These are phyloP conservation scores for Pangasius macronema DNA, from an alignment of 2,797 vertebrate species.

Conservation along the genomic window DNA sequence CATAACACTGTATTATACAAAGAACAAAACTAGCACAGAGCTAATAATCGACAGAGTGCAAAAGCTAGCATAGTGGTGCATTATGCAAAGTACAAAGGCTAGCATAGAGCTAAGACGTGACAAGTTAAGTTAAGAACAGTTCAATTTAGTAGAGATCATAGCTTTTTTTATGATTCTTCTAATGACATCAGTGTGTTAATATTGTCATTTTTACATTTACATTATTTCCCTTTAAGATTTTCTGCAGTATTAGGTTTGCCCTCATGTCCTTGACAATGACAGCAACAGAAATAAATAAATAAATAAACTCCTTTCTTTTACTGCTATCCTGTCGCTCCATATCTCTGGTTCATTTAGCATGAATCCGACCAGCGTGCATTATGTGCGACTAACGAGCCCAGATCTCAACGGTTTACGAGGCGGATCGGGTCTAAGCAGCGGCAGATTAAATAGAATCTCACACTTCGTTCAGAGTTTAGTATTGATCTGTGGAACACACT, in stretches of 20 bases:
- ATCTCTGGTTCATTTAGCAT: not conserved
- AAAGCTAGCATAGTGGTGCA: not conserved
- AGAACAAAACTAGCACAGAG: not conserved
- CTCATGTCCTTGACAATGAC: not conserved
- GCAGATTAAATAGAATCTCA: constrained; percentile 1
- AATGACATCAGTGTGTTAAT: not conserved
- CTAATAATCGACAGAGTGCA: not conserved
- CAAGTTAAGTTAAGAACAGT: not conserved
- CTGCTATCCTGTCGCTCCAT: not conserved
- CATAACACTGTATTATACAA: not conserved
- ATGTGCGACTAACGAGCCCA: not conserved
- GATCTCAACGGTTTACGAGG: not conserved
- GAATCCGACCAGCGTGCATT: not conserved
- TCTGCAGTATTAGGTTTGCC: not conserved
- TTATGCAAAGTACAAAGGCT: not conserved
- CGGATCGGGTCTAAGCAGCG: not conserved
- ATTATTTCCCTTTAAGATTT: not conserved
- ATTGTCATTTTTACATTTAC: not conserved
- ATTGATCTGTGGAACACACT: not conserved
- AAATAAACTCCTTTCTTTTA: not conserved
- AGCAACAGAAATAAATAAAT: not conserved
- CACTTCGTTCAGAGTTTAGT: not conserved
- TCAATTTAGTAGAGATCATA: not conserved
- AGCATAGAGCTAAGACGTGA: not conserved
- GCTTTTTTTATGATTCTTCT: not conserved